phyloP scores from a whole-genome alignment of 2,113 vertebrate species.

The Bombycilla garrulus region DNA sequence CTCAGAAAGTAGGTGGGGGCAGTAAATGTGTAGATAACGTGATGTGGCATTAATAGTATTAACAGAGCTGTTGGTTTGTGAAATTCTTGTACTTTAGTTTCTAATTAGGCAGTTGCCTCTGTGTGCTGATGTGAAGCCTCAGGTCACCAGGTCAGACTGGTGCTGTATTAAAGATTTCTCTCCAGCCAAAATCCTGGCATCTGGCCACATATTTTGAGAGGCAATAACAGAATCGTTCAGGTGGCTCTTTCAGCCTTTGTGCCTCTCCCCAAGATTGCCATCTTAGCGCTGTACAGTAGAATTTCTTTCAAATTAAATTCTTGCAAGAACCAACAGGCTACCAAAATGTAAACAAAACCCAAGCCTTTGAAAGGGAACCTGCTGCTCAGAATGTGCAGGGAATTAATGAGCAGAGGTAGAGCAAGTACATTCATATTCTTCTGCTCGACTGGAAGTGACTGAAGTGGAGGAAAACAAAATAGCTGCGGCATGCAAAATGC shows the following conservation, averaged over 20 bases:
- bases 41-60: neutral
- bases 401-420: neutral
- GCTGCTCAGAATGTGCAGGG: neutral
- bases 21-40: neutral
- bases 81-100: neutral
- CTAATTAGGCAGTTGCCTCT: neutral
- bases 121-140: neutral
- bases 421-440: neutral
- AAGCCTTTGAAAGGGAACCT: neutral
- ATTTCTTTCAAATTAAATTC: neutral
- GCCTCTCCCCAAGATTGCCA: neutral
- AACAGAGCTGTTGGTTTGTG: neutral
- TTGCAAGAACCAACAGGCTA: neutral
- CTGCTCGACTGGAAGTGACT: neutral
- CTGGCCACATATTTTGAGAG: neutral
- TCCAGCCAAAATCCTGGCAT: neutral
- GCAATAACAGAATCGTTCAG: neutral
- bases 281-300: neutral
- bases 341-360: neutral
- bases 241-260: neutral
- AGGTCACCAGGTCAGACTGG: neutral
- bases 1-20: neutral
- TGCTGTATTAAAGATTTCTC: neutral
- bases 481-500: neutral
- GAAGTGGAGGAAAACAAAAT: slow-evolving; percentile 15